These are phyloP conservation scores for Anthopleura sola DNA, from an alignment of 64 coral and sea anemone genomes.

Conservation along the genomic window DNA sequence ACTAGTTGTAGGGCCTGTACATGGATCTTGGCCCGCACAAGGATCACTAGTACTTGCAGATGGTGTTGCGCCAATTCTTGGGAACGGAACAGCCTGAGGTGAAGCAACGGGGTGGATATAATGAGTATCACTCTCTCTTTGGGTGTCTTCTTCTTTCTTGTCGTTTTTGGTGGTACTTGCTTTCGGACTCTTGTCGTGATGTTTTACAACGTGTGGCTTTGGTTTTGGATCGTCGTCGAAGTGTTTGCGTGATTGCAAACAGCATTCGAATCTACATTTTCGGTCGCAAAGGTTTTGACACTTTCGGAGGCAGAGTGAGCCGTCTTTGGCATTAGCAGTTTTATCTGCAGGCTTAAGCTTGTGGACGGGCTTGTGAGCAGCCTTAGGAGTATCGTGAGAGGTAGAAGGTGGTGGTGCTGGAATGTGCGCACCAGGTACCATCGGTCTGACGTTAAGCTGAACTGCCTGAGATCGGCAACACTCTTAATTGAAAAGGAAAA, in stretches of 20 bases:
- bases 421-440: constrained; percentile 28
- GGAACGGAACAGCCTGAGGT: constrained; percentile 23
- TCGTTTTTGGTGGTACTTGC: neutral
- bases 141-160: neutral
- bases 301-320: neutral
- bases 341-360: neutral
- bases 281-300: neutral
- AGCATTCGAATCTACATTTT: constrained; percentile 46
- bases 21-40: neutral
- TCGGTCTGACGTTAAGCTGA: constrained; percentile 33
- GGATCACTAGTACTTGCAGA: neutral
- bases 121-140: neutral
- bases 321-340: neutral
- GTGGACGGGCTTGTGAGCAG: constrained; percentile 4
- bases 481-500: constrained; percentile 10
- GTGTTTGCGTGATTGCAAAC: constrained; percentile 49
- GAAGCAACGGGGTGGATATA: constrained; percentile 37
- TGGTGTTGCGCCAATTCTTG: neutral
- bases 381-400: neutral
- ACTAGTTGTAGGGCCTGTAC: neutral
- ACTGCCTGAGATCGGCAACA: constrained; percentile 60
- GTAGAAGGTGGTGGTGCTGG: neutral
- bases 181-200: neutral
- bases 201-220: constrained; percentile 22
- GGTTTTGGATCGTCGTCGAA: constrained; percentile 35